phyloP scores from a whole-genome alignment of 2,888 invertebrate genomes.

The Eudemis profundana region DNA sequence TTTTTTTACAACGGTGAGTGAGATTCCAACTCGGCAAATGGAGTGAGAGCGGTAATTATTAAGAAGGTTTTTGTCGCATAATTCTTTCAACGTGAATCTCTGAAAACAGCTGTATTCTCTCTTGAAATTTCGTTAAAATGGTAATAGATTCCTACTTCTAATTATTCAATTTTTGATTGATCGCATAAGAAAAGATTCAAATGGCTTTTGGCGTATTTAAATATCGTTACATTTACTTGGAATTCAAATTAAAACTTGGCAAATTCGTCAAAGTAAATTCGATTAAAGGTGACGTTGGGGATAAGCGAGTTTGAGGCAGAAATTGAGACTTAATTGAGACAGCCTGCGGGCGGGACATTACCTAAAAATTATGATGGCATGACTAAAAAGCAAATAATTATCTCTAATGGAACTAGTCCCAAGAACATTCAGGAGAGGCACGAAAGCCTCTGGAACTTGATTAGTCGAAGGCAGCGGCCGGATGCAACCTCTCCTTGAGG shows the following conservation, averaged over 20 bases:
- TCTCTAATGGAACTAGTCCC: too few species aligned
- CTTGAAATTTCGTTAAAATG: conserved; percentile 12
- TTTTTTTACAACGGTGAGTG: too few species aligned
- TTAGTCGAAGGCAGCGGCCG: not conserved
- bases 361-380: not conserved
- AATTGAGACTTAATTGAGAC: conserved; percentile 4
- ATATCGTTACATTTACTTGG: conserved; percentile 30
- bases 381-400: not conserved
- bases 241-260: conserved; percentile 36
- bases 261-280: conserved; percentile 35
- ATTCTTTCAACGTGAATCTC: too few species aligned
- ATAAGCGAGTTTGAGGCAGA: conserved; percentile 10
- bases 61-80: too few species aligned
- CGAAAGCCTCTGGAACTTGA: not conserved
- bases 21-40: too few species aligned
- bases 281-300: conserved; percentile 27
- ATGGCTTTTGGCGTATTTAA: conserved; percentile 22
- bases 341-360: not conserved
- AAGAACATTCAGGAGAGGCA: too few species aligned
- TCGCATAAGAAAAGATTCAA: conserved; percentile 22
- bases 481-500: not conserved
- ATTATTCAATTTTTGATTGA: conserved; percentile 27
- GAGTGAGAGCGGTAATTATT: too few species aligned
- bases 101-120: not conserved
- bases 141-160: conserved; percentile 17